These are phyloP conservation scores for Sebastes nivosus DNA, from an alignment of 2,797 vertebrate genomes.

Conservation along the genomic window DNA sequence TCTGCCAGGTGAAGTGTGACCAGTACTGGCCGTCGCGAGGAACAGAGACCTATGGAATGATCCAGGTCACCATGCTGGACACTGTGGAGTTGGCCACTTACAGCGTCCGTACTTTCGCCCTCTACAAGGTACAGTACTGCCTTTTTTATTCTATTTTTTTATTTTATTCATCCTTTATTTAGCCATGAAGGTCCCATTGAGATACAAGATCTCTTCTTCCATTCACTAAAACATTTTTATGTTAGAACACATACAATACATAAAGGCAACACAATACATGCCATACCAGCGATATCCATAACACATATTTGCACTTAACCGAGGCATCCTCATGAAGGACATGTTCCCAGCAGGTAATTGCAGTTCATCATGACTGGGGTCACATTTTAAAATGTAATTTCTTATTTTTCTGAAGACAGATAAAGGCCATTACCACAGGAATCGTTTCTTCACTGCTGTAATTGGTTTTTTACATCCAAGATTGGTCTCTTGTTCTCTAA, in stretches of 20 bases:
- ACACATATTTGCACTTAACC: not conserved
- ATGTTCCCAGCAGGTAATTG: conserved; percentile 26
- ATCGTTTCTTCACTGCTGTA: conserved; percentile 31
- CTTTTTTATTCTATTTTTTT: conserved; percentile 7
- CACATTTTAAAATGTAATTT: conserved; percentile 49
- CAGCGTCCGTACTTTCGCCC: conserved; percentile 92
- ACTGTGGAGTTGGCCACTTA: conserved; percentile 95
- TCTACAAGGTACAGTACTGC: conserved; percentile 89
- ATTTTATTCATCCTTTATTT: not conserved
- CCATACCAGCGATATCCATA: not conserved
- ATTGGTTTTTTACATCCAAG: conserved; percentile 56
- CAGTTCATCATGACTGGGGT: conserved; percentile 16
- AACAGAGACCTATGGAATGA: conserved; percentile 89
- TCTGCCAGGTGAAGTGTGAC: conserved; percentile 92
- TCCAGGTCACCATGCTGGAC: conserved; percentile 94
- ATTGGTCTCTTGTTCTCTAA: conserved; percentile 48
- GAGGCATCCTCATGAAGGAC: not conserved
- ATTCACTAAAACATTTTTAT: not conserved
- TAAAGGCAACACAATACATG: not conserved
- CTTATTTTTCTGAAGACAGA: conserved; percentile 47
- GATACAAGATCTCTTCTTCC: not conserved
- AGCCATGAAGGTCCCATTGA: not conserved
- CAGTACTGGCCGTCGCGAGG: conserved; percentile 92
- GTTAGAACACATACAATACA: not conserved
- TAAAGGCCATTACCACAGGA: conserved; percentile 45